Evolutionary conservation across 2,797 vertebrate genomes (phyloP), one percentile per base, ranked within the genome.

Genomic region (Pterois miles): DNA sequence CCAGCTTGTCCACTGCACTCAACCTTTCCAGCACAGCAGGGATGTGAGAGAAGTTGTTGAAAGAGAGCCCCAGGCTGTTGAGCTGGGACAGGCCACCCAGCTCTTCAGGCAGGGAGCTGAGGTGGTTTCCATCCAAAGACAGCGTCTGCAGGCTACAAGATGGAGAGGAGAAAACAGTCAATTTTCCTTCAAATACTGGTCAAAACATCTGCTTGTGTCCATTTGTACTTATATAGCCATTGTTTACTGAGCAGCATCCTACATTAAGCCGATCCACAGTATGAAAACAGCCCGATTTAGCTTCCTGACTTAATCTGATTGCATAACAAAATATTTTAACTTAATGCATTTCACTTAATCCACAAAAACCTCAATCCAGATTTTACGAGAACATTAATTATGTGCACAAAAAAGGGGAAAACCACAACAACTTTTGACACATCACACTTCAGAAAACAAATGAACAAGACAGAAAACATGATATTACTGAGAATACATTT

Each of bases 101-200:
- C 88, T 98, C 97, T 81, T 97, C 95, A 13, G 98, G 98, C 88
- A 99, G 94, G 50, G 93, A 93, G 7, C 89, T 95, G 78, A 99
- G 94, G 84, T 94, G 95, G 92, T 99, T 99, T 80, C 98, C 98
- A 89, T 99, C 98, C 89, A 99, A 94, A 91, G 93, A 97, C 73
- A 99, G 95, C 0, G 94, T 98, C 93, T 99, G 98, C 81, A 99
- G 93, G 90, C 98, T 99, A n/a, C 25, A 43, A 31, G 18, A 79
- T 7, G 2, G 72, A 78, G 74, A 78, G 38, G 16, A 79, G 27
- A 33, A 65, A 71, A 81, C 22, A 50, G 14, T 7, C 7, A 62
- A 33, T 59, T 83, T 76, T 46, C 31, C 38, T 64, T 74, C 16
- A 63, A 34, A 71, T 22, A 65, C 8, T 13, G n/a, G 16, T 46